Percentiles rank a stretch among this genome's conserved stretches.
These are phyloP conservation scores for Clostera curtula DNA, from an alignment of 2,888 invertebrate genomes.

Conservation along the genomic window DNA sequence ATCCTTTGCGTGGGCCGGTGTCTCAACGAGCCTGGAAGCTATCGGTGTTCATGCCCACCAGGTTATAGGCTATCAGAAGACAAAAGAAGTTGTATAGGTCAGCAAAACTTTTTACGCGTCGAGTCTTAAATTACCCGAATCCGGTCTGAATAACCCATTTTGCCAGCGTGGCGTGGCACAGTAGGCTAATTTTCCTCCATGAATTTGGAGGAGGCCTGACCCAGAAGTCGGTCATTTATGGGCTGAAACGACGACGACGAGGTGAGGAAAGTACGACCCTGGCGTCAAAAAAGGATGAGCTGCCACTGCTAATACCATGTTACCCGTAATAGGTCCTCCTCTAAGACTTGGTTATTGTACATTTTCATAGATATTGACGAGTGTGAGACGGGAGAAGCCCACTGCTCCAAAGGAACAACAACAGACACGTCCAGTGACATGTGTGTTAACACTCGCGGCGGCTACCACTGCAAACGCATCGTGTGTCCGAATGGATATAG, in stretches of 20 bases:
- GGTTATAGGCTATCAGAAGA: constrained; percentile 86
- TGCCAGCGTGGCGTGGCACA: too few species aligned
- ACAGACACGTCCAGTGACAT: constrained; percentile 74
- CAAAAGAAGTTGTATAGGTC: constrained; percentile 88
- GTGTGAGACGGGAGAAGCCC: constrained; percentile 83
- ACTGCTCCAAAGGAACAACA: constrained; percentile 77
- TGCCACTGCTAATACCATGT: too few species aligned
- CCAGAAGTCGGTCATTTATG: too few species aligned
- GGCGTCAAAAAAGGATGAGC: too few species aligned
- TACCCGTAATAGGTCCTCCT: too few species aligned
- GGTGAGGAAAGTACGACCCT: too few species aligned
- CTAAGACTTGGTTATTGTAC: background rate
- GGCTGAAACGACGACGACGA: too few species aligned
- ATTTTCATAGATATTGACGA: constrained; percentile 80
- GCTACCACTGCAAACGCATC: constrained; percentile 89
- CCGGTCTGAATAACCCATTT: too few species aligned
- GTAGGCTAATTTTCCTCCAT: too few species aligned
- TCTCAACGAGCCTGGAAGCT: constrained; percentile 91
- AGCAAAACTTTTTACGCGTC: too few species aligned
- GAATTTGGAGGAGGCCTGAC: too few species aligned
- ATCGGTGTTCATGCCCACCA: constrained; percentile 84
- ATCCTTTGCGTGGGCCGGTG: constrained; percentile 85
- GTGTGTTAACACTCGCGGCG: constrained; percentile 93
- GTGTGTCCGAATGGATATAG: constrained; percentile 90
- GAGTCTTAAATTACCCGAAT: too few species aligned